Evolutionary conservation across 2,888 invertebrate species (phyloP).

Genomic region (Caenorhabditis drosophilae): DNA sequence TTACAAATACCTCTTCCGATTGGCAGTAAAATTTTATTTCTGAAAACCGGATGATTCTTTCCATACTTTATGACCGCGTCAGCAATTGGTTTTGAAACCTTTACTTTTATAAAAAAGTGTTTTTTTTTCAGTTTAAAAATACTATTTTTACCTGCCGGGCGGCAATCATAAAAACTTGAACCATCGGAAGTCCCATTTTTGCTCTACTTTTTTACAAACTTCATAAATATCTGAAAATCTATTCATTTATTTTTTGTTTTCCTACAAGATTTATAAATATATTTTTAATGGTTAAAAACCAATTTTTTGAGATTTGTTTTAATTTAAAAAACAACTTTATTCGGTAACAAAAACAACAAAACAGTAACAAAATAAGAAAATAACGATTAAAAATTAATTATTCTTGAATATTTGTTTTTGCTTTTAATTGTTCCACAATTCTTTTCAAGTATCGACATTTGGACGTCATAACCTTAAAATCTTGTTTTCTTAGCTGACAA

Average conservation of each 20-base stretch:
- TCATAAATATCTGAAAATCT: constrained; percentile 21
- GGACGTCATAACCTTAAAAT: constrained; percentile 38
- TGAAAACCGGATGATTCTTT: constrained; percentile 61
- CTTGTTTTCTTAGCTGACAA: too few species aligned
- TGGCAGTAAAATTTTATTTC: constrained; percentile 59
- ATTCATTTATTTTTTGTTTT: not conserved
- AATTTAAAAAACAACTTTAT: constrained; percentile 2
- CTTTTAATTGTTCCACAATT: constrained; percentile 9
- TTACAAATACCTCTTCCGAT: constrained; percentile 48
- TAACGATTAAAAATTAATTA: constrained; percentile 1
- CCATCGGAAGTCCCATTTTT: constrained; percentile 65
- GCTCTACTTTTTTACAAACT: constrained; percentile 2
- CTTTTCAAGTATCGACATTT: constrained; percentile 41
- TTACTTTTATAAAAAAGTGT: constrained; percentile 4
- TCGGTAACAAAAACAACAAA: constrained; percentile 4
- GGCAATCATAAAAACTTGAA: constrained; percentile 66
- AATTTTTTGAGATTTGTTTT: not conserved
- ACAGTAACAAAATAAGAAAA: constrained; percentile 4
- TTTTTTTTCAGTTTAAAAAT: too few species aligned
- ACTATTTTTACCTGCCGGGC: constrained; percentile 56
- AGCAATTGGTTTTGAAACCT: constrained; percentile 65
- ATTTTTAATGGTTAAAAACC: not conserved
- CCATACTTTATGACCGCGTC: constrained; percentile 60
- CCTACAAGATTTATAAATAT: too few species aligned
- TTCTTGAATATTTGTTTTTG: too few species aligned